These are phyloP conservation scores for Bombus polaris DNA, from an alignment of 1,140 invertebrate species.

Conservation along the genomic window DNA sequence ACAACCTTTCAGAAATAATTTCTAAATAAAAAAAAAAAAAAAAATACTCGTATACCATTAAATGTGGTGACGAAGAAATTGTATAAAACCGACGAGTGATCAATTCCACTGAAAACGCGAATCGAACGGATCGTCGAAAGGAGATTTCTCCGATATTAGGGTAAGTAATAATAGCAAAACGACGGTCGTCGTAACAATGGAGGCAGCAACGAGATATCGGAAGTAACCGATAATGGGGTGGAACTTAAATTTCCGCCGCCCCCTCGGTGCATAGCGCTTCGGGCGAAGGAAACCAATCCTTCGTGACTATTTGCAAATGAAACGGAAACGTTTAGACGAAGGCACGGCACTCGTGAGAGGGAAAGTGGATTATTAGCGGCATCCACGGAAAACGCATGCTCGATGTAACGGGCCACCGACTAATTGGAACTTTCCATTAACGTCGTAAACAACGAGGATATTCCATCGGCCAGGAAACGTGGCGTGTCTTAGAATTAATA, in stretches of 20 bases:
- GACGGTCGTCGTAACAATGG: slow-evolving; percentile 54
- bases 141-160: slow-evolving; percentile 52
- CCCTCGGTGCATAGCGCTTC: slow-evolving; percentile 1
- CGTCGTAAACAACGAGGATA: slow-evolving; percentile 27
- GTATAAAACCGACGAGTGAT: not conserved
- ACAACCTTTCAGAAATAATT: too few species aligned
- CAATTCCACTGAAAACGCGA: not conserved
- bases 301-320: slow-evolving; percentile 52
- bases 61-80: not conserved
- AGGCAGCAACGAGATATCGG: slow-evolving; percentile 58
- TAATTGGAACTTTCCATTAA: slow-evolving; percentile 39
- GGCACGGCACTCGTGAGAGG: not conserved
- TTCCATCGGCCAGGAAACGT: not conserved
- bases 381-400: not conserved
- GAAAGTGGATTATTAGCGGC: slow-evolving; percentile 22
- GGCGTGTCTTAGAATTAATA: not conserved
- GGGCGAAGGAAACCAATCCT: slow-evolving; percentile 47
- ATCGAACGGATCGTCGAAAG: not conserved
- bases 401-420: not conserved
- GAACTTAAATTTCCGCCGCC: slow-evolving; percentile 64
- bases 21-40: too few species aligned
- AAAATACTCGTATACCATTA: too few species aligned
- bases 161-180: slow-evolving; percentile 49
- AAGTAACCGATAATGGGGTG: slow-evolving; percentile 62
- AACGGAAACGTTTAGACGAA: slow-evolving; percentile 45